A percentile compares a stretch with the other conserved stretches of the same genome.
These are phyloP conservation scores for Lobophora halterata DNA, from an alignment of 2,888 invertebrate species.

Conservation along the genomic window DNA sequence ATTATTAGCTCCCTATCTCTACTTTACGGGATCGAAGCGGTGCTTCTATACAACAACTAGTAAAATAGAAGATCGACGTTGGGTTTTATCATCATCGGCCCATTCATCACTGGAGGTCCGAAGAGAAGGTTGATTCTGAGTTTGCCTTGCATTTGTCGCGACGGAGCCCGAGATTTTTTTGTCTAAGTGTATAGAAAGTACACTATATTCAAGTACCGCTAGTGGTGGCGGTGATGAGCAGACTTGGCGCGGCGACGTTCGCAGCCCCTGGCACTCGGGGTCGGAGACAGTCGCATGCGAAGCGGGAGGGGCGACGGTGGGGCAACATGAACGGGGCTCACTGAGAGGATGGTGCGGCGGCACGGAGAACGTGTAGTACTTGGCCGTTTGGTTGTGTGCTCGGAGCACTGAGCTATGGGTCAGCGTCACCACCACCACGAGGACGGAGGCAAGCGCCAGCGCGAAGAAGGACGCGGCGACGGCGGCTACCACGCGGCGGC, in stretches of 20 bases:
- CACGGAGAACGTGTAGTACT: conserved; percentile 84
- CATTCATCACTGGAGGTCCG: conserved; percentile 7
- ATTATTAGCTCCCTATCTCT: conserved; percentile 18
- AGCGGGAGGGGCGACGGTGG: conserved; percentile 81
- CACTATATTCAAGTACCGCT: conserved; percentile 64
- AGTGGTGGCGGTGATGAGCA: conserved; percentile 58
- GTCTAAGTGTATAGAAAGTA: conserved; percentile 45
- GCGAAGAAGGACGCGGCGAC: conserved; percentile 87
- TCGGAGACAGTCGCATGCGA: conserved; percentile 80
- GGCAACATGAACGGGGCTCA: conserved; percentile 82
- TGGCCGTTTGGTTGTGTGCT: conserved; percentile 83
- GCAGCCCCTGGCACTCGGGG: conserved; percentile 78
- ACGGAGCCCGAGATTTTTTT: conserved; percentile 35
- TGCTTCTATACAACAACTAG: conserved; percentile 14
- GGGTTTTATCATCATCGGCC: neutral
- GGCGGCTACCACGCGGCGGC: conserved; percentile 85
- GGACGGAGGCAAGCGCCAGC: conserved; percentile 86
- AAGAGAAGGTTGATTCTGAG: conserved; percentile 29
- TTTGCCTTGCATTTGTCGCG: conserved; percentile 46
- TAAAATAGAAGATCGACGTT: conserved; percentile 6
- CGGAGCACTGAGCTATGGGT: conserved; percentile 85
- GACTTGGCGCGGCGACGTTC: conserved; percentile 68
- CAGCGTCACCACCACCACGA: conserved; percentile 89
- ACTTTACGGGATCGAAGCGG: conserved; percentile 7
- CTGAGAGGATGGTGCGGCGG: conserved; percentile 81